Conservation (phyloP, 2,113 vertebrate genomes). For the Siniperca knerii region DNA sequence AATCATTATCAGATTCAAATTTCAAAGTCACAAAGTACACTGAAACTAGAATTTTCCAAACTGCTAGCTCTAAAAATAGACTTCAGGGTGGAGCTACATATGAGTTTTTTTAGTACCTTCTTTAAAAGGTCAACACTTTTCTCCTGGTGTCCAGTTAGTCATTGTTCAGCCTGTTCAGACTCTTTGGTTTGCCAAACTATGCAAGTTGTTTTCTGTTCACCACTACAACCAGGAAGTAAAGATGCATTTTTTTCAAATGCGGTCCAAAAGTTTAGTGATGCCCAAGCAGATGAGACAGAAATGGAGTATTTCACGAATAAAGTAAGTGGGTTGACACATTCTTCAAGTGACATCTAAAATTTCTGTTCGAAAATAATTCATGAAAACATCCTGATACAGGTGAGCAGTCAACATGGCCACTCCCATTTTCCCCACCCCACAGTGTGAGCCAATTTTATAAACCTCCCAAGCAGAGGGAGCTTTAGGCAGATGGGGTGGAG, state of each 20-base stretch:
- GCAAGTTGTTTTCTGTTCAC: neutral
- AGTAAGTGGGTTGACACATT: neutral
- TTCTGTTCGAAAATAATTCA: neutral
- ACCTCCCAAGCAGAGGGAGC: neutral
- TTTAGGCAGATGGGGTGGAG: neutral
- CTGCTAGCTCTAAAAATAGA: conserved; percentile 10
- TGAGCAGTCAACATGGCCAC: neutral
- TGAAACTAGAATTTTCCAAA: neutral
- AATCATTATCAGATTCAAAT: neutral
- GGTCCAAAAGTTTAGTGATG: neutral
- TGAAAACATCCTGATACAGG: neutral
- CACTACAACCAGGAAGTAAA: neutral
- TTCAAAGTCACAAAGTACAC: neutral
- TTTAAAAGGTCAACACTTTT: conserved; percentile 1
- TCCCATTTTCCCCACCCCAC: conserved; percentile 11
- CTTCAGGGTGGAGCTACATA: conserved; percentile 12
- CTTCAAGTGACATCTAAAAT: neutral
- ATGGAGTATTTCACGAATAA: neutral
- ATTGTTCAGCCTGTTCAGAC: neutral
- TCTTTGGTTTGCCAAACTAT: neutral
- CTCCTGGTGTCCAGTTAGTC: conserved; percentile 1
- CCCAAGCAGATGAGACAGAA: neutral
- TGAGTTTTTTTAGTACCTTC: conserved; percentile 27
- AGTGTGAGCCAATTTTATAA: neutral
- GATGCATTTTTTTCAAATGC: neutral